A percentile compares a stretch with the other conserved stretches of the same genome.
phyloP scores from a whole-genome alignment of 2,888 invertebrate species.

The Pseudolycoriella hygida region DNA sequence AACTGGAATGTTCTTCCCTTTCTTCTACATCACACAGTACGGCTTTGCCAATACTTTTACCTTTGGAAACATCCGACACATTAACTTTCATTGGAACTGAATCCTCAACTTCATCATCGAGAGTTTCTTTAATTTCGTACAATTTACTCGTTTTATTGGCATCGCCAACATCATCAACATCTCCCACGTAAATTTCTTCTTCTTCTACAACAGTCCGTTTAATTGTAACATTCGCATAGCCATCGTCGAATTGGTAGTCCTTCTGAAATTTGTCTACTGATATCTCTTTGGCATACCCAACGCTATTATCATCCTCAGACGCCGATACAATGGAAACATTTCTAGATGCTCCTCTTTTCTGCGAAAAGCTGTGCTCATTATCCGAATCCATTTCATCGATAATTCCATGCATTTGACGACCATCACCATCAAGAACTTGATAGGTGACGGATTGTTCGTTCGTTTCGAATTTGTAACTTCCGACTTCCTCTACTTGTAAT shows the following conservation, averaged over 20 bases:
- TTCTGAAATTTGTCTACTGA: constrained; percentile 39
- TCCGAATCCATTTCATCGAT: constrained; percentile 36
- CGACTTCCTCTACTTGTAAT: constrained; percentile 37
- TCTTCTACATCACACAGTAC: constrained; percentile 32
- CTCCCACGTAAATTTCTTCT: constrained; percentile 9
- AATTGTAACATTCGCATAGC: constrained; percentile 16
- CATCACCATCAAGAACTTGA: constrained; percentile 17
- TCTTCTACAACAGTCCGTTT: constrained; percentile 21
- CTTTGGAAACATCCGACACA: background rate
- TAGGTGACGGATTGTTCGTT: constrained; percentile 8
- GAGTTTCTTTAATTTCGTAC: constrained; percentile 7
- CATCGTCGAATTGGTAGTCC: constrained; percentile 32
- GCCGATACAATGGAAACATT: constrained; percentile 47
- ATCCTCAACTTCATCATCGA: constrained; percentile 7
- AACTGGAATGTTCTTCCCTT: constrained; percentile 25
- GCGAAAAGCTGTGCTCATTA: constrained; percentile 9
- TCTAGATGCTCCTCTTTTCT: constrained; percentile 28
- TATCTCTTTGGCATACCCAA: constrained; percentile 35
- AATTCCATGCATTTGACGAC: constrained; percentile 30
- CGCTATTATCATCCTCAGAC: constrained; percentile 42
- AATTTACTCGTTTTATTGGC: constrained; percentile 8
- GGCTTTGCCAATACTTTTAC: constrained; percentile 20
- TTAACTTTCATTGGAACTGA: background rate
- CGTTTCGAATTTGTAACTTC: constrained; percentile 21
- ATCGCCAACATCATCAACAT: constrained; percentile 5